phyloP scores from a whole-genome alignment of 1,140 invertebrate genomes.

The Hyphantria cunea region DNA sequence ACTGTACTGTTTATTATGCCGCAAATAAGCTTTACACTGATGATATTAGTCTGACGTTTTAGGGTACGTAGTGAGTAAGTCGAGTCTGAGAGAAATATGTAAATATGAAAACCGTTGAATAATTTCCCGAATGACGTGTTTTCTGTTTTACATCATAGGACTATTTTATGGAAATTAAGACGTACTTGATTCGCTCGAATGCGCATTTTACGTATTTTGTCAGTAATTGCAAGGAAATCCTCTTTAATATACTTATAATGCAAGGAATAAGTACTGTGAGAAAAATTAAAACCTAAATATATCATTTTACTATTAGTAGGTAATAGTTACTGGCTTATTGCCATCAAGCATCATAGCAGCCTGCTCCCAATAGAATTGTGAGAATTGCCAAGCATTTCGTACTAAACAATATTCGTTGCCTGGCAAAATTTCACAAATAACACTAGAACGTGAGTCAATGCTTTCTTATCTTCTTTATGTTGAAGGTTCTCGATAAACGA shows the following conservation, averaged over 20 bases:
- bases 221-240: too few species aligned
- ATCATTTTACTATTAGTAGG: not conserved
- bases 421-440: not conserved
- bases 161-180: not conserved
- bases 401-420: not conserved
- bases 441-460: not conserved
- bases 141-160: too few species aligned
- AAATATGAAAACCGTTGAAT: constrained; percentile 8
- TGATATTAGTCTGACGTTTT: constrained; percentile 11
- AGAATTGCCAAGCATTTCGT: not conserved
- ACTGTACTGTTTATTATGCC: constrained; percentile 13
- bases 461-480: not conserved
- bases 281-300: too few species aligned
- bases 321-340: constrained; percentile 15
- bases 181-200: too few species aligned
- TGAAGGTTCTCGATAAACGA: not conserved
- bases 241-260: too few species aligned
- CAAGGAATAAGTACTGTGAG: too few species aligned
- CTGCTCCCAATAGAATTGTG: not conserved
- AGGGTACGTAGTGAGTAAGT: constrained; percentile 9
- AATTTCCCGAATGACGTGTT: not conserved
- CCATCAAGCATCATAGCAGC: constrained; percentile 11
- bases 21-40: constrained; percentile 6
- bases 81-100: too few species aligned
- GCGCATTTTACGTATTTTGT: too few species aligned